These are phyloP conservation scores for Megamerina dolium DNA, from an alignment of 2,888 invertebrate species.

Conservation along the genomic window DNA sequence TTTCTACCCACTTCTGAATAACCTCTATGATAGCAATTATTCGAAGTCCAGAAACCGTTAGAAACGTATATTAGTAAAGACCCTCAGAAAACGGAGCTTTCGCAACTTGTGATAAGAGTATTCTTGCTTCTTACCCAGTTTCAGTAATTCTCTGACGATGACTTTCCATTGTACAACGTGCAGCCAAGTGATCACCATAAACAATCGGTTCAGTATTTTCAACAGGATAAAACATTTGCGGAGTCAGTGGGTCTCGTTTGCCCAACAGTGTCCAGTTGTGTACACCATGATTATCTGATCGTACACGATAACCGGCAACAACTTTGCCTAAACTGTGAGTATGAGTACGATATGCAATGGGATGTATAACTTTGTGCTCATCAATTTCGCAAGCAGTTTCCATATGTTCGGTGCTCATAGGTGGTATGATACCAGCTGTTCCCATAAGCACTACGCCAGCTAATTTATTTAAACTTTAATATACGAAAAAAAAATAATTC, in stretches of 20 bases:
- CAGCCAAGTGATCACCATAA: slow-evolving; percentile 72
- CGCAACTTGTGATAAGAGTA: too few relatives aligned
- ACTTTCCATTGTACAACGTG: slow-evolving; percentile 88
- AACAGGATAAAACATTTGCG: slow-evolving; percentile 93
- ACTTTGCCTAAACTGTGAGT: slow-evolving; percentile 84
- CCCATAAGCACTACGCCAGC: slow-evolving; percentile 90
- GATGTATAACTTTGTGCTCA: slow-evolving; percentile 80
- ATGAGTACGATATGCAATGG: slow-evolving; percentile 93
- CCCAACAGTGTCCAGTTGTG: slow-evolving; percentile 80
- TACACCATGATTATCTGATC: slow-evolving; percentile 52
- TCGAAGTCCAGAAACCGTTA: too few relatives aligned
- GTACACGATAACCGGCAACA: slow-evolving; percentile 76
- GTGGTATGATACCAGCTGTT: slow-evolving; percentile 74
- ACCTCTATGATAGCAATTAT: too few relatives aligned
- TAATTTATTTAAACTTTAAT: slow-evolving; percentile 68
- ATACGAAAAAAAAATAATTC: slow-evolving; percentile 8
- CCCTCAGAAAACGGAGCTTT: too few relatives aligned
- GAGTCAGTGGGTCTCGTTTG: slow-evolving; percentile 76
- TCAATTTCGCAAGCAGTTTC: slow-evolving; percentile 80
- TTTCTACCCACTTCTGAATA: too few relatives aligned
- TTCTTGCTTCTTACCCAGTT: slow-evolving; percentile 72
- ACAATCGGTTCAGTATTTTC: slow-evolving; percentile 57
- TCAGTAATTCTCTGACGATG: slow-evolving; percentile 57
- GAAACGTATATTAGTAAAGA: too few relatives aligned
- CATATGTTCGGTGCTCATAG: slow-evolving; percentile 71